A percentile compares a stretch with the other conserved stretches of the same genome.
Evolutionary conservation across 2,113 vertebrate species (phyloP).

Genomic region (Aspidoscelis tigris): DNA sequence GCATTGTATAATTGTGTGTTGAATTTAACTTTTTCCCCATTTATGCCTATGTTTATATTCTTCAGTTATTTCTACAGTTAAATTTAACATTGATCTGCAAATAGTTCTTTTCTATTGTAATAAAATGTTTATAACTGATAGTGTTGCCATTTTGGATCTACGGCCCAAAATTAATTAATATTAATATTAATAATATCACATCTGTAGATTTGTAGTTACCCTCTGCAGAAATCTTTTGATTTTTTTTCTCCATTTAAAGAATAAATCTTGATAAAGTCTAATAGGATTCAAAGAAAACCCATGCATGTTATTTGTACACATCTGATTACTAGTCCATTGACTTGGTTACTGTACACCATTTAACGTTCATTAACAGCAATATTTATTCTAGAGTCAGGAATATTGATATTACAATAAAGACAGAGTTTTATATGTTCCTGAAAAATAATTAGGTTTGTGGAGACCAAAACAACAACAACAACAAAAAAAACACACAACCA

Average conservation of each 20-base stretch:
- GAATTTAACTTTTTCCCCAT: neutral
- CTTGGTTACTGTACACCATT: constrained; percentile 1
- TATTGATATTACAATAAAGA: constrained; percentile 56
- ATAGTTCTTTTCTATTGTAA: neutral
- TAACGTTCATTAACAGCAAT: constrained; percentile 59
- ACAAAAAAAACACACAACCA: constrained; percentile 34
- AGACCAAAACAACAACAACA: constrained; percentile 8
- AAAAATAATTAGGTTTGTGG: constrained; percentile 54
- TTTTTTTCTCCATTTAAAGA: constrained; percentile 15
- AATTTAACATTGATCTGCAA: constrained; percentile 21
- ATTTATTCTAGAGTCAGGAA: constrained; percentile 60
- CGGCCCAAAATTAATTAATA: too few relatives aligned
- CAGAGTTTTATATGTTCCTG: constrained; percentile 54
- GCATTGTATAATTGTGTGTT: neutral
- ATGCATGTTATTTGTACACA: neutral
- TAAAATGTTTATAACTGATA: too few relatives aligned
- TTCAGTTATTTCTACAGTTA: constrained; percentile 1
- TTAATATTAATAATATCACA: neutral
- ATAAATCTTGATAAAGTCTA: constrained; percentile 30
- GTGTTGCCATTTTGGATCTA: too few relatives aligned
- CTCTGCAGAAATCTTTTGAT: constrained; percentile 10
- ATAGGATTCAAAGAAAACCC: constrained; percentile 26
- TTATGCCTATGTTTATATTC: constrained; percentile 19
- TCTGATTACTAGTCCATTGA: constrained; percentile 31
- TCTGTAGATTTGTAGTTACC: constrained; percentile 29